These are phyloP conservation scores for Acrossocheilus wenchowensis DNA, from an alignment of 2,797 vertebrate species.

Conservation along the genomic window DNA sequence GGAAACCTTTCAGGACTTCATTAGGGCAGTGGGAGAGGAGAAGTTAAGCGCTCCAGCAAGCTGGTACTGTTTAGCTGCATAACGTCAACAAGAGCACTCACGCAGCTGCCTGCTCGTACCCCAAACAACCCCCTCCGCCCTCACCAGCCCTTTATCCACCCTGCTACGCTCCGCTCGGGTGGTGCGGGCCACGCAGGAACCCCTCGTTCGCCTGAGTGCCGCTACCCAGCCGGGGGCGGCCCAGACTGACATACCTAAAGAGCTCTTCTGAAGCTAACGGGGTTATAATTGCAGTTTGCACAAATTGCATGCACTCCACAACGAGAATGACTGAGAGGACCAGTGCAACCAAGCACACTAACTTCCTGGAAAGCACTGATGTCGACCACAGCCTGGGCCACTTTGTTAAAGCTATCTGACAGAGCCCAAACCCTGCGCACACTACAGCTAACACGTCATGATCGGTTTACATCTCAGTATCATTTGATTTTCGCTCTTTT, in stretches of 20 bases:
- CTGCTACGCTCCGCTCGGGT: constrained; percentile 14
- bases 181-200: constrained; percentile 41
- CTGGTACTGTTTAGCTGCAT: constrained; percentile 85
- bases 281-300: constrained; percentile 28
- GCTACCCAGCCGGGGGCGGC: constrained; percentile 43
- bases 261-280: constrained; percentile 36
- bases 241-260: constrained; percentile 59
- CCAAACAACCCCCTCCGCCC: constrained; percentile 58
- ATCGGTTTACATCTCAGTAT: constrained; percentile 35
- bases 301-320: constrained; percentile 14
- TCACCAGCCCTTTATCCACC: constrained; percentile 29
- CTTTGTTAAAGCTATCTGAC: constrained; percentile 41
- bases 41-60: constrained; percentile 81
- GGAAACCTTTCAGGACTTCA: constrained; percentile 87
- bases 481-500: constrained; percentile 41
- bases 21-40: constrained; percentile 73
- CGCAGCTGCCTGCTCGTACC: constrained; percentile 70
- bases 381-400: constrained; percentile 13
- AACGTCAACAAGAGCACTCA: constrained; percentile 83
- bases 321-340: constrained; percentile 17
- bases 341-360: constrained; percentile 34
- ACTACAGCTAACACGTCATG: constrained; percentile 38
- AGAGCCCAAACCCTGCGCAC: constrained; percentile 22
- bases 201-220: constrained; percentile 21
- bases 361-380: constrained; percentile 48